These are phyloP conservation scores for Hydrozoanthus gracilis DNA, from an alignment of 92 coral and sea anemone genomes.

Conservation along the genomic window DNA sequence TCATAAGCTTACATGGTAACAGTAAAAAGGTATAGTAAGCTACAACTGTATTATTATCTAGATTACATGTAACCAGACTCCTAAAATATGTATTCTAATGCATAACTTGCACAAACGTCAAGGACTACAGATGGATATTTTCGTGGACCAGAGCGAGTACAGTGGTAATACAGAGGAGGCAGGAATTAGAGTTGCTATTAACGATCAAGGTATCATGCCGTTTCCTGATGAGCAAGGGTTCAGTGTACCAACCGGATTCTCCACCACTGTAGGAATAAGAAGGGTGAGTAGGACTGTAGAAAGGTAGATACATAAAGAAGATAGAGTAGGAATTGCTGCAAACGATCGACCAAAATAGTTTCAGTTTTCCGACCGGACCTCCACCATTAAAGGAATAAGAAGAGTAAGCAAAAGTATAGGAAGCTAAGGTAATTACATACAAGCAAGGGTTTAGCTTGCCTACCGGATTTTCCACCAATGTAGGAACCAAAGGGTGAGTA, in stretches of 20 bases:
- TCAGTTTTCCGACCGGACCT: neutral
- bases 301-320: neutral
- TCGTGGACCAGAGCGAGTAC: conserved; percentile 73
- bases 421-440: neutral
- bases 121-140: conserved; percentile 75
- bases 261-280: conserved; percentile 85
- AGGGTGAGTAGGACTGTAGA: conserved; percentile 47
- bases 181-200: conserved; percentile 76
- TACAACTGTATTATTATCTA: no score
- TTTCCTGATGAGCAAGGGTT: conserved; percentile 91
- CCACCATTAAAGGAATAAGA: neutral
- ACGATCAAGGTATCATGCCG: conserved; percentile 79
- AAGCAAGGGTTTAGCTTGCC: no score
- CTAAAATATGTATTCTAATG: neutral
- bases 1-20: no score
- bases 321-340: no score
- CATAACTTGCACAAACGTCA: neutral
- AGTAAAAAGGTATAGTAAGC: no score
- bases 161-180: conserved; percentile 69
- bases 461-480: no score
- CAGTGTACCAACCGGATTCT: conserved; percentile 87
- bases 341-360: neutral
- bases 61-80: neutral
- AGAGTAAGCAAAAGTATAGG: neutral
- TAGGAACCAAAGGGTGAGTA: no score